Conservation (phyloP, 2,888 invertebrate species). For the Prionchulus punctatus region DNA sequence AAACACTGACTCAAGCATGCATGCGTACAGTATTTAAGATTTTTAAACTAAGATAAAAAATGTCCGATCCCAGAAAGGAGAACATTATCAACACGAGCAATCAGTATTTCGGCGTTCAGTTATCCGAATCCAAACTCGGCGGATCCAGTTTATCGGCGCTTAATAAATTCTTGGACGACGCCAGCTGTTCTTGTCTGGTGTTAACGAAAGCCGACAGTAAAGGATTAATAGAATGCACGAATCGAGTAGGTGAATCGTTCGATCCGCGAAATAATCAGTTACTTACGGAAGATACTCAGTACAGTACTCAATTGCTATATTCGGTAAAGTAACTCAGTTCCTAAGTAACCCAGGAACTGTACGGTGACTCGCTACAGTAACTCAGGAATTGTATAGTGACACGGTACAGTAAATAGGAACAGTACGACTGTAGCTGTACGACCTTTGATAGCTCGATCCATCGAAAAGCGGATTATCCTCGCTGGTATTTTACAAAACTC, state of each 20-base stretch:
- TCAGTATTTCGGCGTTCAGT: neutral
- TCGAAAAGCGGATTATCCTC: neutral
- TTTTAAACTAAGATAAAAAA: too few relatives aligned
- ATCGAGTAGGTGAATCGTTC: neutral
- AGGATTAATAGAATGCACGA: neutral
- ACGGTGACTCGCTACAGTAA: too few relatives aligned
- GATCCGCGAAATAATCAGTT: too few relatives aligned
- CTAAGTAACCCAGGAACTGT: too few relatives aligned
- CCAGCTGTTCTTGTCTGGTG: neutral
- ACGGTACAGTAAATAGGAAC: too few relatives aligned
- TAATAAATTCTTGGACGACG: constrained; percentile 3
- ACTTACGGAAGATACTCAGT: too few relatives aligned
- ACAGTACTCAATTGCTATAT: too few relatives aligned
- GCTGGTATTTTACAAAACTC: constrained; percentile 47
- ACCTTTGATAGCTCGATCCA: neutral
- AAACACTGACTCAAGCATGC: too few relatives aligned
- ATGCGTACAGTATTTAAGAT: too few relatives aligned
- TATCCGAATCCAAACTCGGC: neutral
- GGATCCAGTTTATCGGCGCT: neutral
- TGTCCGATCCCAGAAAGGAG: neutral
- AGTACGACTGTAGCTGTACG: too few relatives aligned
- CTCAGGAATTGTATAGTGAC: too few relatives aligned
- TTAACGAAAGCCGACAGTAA: neutral
- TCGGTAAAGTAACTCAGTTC: too few relatives aligned
- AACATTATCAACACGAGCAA: neutral